These are phyloP conservation scores for Mercenaria mercenaria DNA, from an alignment of 1,140 invertebrate species.

Conservation along the genomic window DNA sequence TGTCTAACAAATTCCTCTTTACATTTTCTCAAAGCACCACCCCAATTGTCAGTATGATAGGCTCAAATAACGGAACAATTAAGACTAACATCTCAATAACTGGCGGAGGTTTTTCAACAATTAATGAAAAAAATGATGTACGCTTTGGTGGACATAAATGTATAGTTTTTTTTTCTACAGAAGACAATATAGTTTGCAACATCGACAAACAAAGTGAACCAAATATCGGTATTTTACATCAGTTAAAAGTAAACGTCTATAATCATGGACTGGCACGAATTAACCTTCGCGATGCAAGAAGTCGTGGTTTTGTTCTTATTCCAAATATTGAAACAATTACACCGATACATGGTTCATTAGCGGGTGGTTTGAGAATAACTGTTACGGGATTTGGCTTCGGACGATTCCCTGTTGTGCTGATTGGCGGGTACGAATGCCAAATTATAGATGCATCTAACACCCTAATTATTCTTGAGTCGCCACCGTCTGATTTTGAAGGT, in stretches of 20 bases:
- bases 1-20: too few species aligned
- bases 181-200: conserved; percentile 34
- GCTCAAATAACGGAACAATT: conserved; percentile 67
- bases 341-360: conserved; percentile 69
- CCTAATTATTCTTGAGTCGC: conserved; percentile 68
- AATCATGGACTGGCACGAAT: conserved; percentile 74
- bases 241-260: conserved; percentile 67
- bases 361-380: conserved; percentile 69
- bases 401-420: conserved; percentile 40
- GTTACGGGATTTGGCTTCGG: conserved; percentile 71
- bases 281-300: conserved; percentile 18
- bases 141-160: conserved; percentile 51
- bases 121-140: conserved; percentile 73
- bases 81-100: conserved; percentile 65
- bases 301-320: conserved; percentile 67
- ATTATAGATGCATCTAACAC: conserved; percentile 60
- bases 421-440: conserved; percentile 55
- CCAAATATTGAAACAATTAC: conserved; percentile 68
- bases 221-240: conserved; percentile 61
- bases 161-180: not conserved
- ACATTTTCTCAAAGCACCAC: conserved; percentile 73
- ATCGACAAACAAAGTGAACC: conserved; percentile 53
- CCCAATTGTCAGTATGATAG: conserved; percentile 66
- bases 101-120: conserved; percentile 72
- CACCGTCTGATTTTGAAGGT: not conserved